These are phyloP conservation scores for Lepidocolaptes lacrymiger DNA, from an alignment of 2,797 vertebrate species.

Conservation along the genomic window DNA sequence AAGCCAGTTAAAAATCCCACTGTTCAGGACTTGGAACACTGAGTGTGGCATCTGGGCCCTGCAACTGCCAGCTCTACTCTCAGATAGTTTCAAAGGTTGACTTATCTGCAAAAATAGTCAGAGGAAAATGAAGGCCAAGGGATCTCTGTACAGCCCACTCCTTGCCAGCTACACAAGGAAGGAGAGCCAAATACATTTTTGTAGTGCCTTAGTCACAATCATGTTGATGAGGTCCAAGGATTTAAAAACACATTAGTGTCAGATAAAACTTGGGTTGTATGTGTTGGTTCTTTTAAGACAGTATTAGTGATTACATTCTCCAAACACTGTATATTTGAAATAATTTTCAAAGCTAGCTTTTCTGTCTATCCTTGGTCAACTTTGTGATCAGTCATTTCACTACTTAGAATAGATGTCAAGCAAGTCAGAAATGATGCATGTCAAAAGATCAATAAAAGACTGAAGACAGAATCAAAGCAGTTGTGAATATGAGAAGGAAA, in stretches of 20 bases:
- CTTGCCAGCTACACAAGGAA: background rate
- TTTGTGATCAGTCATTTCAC: conserved; percentile 9
- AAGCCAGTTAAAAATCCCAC: background rate
- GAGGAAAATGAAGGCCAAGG: background rate
- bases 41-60: conserved; percentile 45
- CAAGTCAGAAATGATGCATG: background rate
- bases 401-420: conserved; percentile 1
- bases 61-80: conserved; percentile 19
- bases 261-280: background rate
- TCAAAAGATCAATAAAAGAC: conserved; percentile 12
- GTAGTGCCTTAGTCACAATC: background rate
- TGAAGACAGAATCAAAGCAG: background rate
- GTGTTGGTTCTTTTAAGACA: background rate
- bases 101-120: conserved; percentile 1
- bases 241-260: conserved; percentile 8
- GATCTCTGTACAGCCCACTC: background rate
- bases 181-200: background rate
- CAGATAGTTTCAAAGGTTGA: background rate
- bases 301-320: background rate
- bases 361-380: background rate
- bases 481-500: background rate
- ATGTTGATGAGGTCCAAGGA: background rate
- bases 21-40: background rate
- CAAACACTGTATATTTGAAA: background rate
- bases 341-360: background rate